A percentile compares a stretch with the other conserved stretches of the same genome.
phyloP scores from a whole-genome alignment of 2,113 vertebrate genomes.

The Egretta garzetta region DNA sequence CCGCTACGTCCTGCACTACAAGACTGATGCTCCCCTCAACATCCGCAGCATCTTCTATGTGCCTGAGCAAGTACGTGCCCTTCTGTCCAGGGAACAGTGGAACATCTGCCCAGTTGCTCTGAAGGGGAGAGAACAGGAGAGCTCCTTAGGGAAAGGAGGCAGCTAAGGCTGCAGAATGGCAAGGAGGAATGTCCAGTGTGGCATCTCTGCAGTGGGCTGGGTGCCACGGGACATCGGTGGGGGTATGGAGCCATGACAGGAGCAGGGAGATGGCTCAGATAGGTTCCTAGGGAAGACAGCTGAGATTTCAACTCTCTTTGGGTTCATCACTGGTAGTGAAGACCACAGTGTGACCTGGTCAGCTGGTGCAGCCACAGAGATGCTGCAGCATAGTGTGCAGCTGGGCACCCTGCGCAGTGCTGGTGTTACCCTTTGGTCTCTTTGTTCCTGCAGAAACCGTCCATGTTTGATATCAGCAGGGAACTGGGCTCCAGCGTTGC shows the following conservation, averaged over 20 bases:
- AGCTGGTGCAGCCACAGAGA: background rate
- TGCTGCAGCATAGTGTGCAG: background rate
- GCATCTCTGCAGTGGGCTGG: background rate
- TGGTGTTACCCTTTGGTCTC: background rate
- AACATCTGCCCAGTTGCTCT: background rate
- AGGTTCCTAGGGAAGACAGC: background rate
- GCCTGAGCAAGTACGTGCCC: conserved; percentile 79
- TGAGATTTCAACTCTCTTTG: background rate
- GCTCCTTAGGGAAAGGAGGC: background rate
- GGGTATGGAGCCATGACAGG: background rate
- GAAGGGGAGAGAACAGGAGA: background rate
- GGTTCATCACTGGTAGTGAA: background rate
- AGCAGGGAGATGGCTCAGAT: background rate
- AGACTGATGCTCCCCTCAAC: conserved; percentile 90
- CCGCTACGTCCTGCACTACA: conserved; percentile 93
- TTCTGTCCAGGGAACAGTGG: background rate
- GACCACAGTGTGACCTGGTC: background rate
- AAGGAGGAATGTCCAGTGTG: background rate
- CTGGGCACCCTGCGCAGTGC: background rate
- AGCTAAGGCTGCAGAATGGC: background rate
- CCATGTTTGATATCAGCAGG: conserved; percentile 95
- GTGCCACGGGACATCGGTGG: background rate
- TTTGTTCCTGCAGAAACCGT: conserved; percentile 84
- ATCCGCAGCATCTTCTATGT: conserved; percentile 97
- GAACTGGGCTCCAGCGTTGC: conserved; percentile 91